Base-by-base conservation (phyloP, 1,140 invertebrate species). In the Camponotus vicinus region DNA sequence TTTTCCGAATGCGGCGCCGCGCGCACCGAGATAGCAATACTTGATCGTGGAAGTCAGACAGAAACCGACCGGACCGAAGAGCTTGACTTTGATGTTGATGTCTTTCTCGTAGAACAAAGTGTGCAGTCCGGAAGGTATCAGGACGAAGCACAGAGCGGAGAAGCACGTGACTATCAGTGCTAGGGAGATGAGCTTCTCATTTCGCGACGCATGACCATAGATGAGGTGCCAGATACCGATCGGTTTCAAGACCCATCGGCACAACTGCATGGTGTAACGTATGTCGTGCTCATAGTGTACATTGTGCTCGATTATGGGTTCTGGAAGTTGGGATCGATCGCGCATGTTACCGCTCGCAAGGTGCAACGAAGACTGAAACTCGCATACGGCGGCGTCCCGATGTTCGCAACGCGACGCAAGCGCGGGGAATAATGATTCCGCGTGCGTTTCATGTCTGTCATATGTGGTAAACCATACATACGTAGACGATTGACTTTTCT, bases 191-290 rank as follows among this genome's bases (percentile, higher is more conserved):
- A 88, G 18, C 6, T 52, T 59, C 2, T 88, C 71, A 2, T 21
- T 21, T n/a, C 0, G 57, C 11, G 78, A 88, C 0, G 37, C 15
- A 6, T 49, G 59, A 0, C 40, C 45, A 11, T 63, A 40, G 7
- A 90, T 27, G 5, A 64, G 3, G 0, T 87, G 73, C 92, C 92
- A 92, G 11, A 92, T 70, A 2, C 92, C 92, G 37, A 93, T 90
- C 7, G 88, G 87, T 52, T 83, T 87, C 13, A 93, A 61, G 13
- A 91, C 21, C 86, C 83, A 92, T 37, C 86, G 90, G 45, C 83
- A 91, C 59, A 92, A 63, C 15, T 86, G 57, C 42, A 84, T 52
- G 27, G 70, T 84, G 5, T 75, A 86, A 1, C 13, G 27, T 37
- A 67, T 13, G 27, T 86, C 85, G 2, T 40, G 0, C 9, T 86